Conservation (phyloP, 2,797 vertebrate species). For the Lateolabrax maculatus region DNA sequence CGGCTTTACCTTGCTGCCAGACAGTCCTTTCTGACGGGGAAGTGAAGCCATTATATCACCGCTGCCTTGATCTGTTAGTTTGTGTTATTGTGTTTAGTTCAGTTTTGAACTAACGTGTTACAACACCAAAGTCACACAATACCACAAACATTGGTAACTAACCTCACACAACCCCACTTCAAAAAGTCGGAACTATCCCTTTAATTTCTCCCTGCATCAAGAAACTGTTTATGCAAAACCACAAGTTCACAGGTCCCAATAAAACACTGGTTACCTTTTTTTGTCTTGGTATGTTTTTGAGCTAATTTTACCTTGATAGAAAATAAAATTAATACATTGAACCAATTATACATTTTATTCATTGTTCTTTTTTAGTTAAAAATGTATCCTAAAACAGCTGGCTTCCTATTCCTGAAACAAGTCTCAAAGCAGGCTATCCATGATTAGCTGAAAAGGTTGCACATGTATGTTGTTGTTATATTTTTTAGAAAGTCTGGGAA, state of each 20-base stretch:
- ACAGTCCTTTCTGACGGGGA: too few relatives aligned
- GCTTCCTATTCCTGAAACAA: background rate
- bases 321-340: background rate
- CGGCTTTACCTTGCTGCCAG: too few relatives aligned
- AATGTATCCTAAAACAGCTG: background rate
- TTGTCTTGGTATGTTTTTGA: background rate
- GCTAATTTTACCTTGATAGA: too few relatives aligned
- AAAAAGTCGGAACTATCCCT: too few relatives aligned
- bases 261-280: background rate
- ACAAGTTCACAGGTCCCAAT: background rate
- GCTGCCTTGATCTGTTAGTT: too few relatives aligned
- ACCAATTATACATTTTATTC: background rate
- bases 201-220: background rate
- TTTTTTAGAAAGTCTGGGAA: background rate
- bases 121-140: too few relatives aligned
- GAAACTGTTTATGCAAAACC: background rate
- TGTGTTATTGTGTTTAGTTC: too few relatives aligned
- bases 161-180: too few relatives aligned
- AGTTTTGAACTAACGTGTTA: too few relatives aligned
- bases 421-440: background rate
- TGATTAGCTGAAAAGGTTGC: background rate
- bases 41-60: too few relatives aligned
- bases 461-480: too few relatives aligned
- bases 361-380: background rate
- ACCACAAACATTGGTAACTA: too few relatives aligned